phyloP scores from a whole-genome alignment of 2,888 invertebrate species.

The Brachyptera putata region DNA sequence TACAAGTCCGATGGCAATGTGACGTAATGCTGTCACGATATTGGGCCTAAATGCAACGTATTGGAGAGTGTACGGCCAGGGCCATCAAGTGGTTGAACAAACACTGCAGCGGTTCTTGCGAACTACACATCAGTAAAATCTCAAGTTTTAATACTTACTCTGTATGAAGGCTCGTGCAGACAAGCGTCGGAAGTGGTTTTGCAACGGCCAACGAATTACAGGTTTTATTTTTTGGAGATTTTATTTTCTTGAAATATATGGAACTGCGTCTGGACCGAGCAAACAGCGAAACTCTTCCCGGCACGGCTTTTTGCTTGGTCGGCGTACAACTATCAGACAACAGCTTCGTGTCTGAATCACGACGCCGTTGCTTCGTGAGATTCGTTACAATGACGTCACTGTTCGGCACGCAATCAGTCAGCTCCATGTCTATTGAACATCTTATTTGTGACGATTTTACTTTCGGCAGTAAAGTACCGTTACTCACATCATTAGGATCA shows the following conservation, averaged over 20 bases:
- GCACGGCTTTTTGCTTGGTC: not conserved
- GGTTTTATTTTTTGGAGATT: not conserved
- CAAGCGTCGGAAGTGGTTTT: constrained; percentile 21
- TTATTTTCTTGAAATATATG: not conserved
- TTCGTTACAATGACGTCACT: too few relatives aligned
- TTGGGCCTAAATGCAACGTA: too few relatives aligned
- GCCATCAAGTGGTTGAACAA: too few relatives aligned
- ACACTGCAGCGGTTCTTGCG: not conserved
- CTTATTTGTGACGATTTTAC: not conserved
- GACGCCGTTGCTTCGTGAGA: too few relatives aligned
- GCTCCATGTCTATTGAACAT: not conserved
- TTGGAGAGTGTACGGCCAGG: too few relatives aligned
- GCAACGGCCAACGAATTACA: not conserved
- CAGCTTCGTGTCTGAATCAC: too few relatives aligned
- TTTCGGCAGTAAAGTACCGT: not conserved
- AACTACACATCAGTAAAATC: too few relatives aligned
- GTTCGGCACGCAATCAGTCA: not conserved
- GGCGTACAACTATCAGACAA: too few relatives aligned
- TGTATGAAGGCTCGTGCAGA: constrained; percentile 25
- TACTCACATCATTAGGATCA: not conserved
- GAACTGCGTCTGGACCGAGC: constrained; percentile 2
- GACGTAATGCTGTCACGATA: too few relatives aligned
- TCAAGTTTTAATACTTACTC: constrained; percentile 26
- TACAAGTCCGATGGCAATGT: too few relatives aligned
- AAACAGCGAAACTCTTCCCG: not conserved